phyloP scores from a whole-genome alignment of 2,113 vertebrate species.

The Menidia beryllina region DNA sequence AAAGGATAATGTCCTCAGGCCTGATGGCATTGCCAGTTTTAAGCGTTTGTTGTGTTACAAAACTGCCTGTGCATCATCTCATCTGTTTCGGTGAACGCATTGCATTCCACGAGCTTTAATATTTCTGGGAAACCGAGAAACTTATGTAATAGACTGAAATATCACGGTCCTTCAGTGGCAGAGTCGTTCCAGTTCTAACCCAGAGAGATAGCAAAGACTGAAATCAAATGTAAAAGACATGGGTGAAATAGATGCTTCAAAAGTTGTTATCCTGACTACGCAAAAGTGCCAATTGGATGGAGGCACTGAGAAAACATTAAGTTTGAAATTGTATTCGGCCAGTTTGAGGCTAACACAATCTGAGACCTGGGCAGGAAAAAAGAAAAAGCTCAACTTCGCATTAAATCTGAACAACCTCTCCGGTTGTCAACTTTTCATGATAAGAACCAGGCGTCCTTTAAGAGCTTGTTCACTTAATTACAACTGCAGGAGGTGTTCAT shows the following conservation, averaged over 20 bases:
- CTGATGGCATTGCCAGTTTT: not conserved
- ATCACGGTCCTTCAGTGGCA: not conserved
- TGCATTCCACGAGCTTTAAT: not conserved
- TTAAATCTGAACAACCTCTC: not conserved
- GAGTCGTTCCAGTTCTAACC: conserved; percentile 12
- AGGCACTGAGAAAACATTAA: conserved; percentile 14
- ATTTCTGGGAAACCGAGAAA: too few species aligned
- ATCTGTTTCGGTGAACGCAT: not conserved
- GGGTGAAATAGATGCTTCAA: conserved; percentile 8
- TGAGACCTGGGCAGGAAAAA: not conserved
- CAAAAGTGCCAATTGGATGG: conserved; percentile 18
- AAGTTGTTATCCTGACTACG: conserved; percentile 33
- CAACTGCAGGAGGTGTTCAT: conserved; percentile 22
- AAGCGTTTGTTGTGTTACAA: not conserved
- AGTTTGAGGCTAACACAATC: conserved; percentile 17
- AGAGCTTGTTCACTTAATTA: conserved; percentile 51
- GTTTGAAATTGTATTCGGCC: conserved; percentile 26
- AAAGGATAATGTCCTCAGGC: too few species aligned
- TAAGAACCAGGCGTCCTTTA: conserved; percentile 26
- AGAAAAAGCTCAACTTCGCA: conserved; percentile 14
- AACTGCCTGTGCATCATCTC: conserved; percentile 1
- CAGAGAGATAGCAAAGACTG: conserved; percentile 5
- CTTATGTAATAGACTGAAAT: too few species aligned
- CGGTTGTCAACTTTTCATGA: conserved; percentile 12
- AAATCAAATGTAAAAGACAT: conserved; percentile 34